Evolutionary conservation across 2,797 vertebrate genomes (phyloP), one percentile per base, ranked within the genome.

Genomic region (Esox lucius): DNA sequence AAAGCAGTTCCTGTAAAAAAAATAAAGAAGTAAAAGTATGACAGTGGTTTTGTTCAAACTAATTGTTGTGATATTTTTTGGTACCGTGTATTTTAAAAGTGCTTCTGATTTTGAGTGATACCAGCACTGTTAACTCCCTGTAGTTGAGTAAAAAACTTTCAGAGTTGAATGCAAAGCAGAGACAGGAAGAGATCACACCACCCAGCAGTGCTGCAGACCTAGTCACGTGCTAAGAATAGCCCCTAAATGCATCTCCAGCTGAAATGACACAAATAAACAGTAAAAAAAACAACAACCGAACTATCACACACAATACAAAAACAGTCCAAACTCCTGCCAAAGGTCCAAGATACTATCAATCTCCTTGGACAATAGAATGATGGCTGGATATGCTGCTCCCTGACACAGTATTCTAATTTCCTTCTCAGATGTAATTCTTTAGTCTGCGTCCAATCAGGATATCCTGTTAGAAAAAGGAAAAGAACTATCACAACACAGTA

Each of bases 281-380:
- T 19, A 19, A 16, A 49, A 12, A 49, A 39, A 69, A 65, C 67
- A 17, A 24, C 35, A 26, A 3, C 1, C 1, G 12, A 26, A 26
- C 62, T 28, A 13, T 62, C 71, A 72, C 19, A 65, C 71, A 65
- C 71, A 73, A 72, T 22, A 72, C 16, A 62, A 49, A 59, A 49
- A 72, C 17, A 71, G 53, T 56, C 53, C 19, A 56, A 56, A 22
- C 53, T 56, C 53, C 7, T 56, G n/a, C 53, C 53, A 56, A 56
- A 56, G 53, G 19, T 56, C 16, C 5, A 2, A 75, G 73, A 72
- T 78, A 81, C 79, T 81, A 56, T 67, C 69, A 76, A 74, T 74
- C 72, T 48, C 64, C 73, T 28, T 68, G 72, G 76, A 76, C 76
- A 70, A 68, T 28, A 72, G 62, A 73, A 61, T 81, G 76, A 66